Evolutionary conservation across 2,797 vertebrate genomes (phyloP), one percentile per base, ranked within the genome.

Genomic region (Thunnus albacares): DNA sequence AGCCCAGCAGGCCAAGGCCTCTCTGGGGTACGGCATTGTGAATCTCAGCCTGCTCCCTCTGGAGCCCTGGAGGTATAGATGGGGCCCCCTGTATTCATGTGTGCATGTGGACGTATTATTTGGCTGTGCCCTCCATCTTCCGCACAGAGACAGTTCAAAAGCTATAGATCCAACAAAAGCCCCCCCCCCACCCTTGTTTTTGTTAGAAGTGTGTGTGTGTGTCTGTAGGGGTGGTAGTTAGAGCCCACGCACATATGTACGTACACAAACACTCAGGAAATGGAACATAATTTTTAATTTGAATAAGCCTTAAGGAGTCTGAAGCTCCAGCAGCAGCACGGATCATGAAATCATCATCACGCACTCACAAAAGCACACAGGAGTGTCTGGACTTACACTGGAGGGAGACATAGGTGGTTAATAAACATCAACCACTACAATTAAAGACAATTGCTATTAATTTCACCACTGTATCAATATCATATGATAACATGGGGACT

Each of bases 11-110:
- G 71, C 75, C 38, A 83, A 84, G 80, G 89, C 86, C 90, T 86
- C 89, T 89, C 63, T 86, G 75, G 89, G 83, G 91, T 83, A 79
- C 74, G 74, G 80, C 71, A 90, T 89, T 93, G 85, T 94, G 73
- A 75, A 59, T 75, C 84, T 78, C 83, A 88, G 87, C 75, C 66
- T 81, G 80, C 81, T 86, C 88, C 84, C 86, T 45, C 71, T 68
- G 60, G 81, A 90, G 86, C 91, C 92, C 93, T 88, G 79, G 81
- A 93, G 90, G 87, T 83, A 88, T n/a, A 76, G 55, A 52, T 24
- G 52, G 73, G 84, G 88, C 70, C 84, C 83, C 79, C 68, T 81
- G 55, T 78, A 57, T 72, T 69, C 66, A 79, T 68, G 55, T 68
- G 68, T 33, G 73, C 9, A 5, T 74, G 52, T 77, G 62, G 60